Conservation (phyloP, 2,113 vertebrate genomes). For the Gambusia holbrooki region DNA sequence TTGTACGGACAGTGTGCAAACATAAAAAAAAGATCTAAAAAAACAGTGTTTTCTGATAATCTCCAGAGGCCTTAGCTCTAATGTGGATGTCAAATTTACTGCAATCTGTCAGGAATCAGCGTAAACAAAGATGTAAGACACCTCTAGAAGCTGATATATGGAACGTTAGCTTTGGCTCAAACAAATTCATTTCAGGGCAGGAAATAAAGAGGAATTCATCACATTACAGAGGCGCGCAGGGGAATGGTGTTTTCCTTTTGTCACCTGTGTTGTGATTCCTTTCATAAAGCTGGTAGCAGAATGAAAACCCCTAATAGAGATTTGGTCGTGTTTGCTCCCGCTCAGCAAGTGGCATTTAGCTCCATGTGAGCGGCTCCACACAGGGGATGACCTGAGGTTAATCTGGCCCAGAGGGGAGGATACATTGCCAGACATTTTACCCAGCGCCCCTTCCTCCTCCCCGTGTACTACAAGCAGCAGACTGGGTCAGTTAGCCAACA, state of each 20-base stretch:
- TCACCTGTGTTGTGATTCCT: constrained; percentile 45
- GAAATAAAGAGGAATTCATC: constrained; percentile 21
- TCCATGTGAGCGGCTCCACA: constrained; percentile 68
- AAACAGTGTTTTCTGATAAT: constrained; percentile 56
- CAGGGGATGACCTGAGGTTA: constrained; percentile 77
- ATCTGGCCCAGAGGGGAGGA: constrained; percentile 78
- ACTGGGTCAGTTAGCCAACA: constrained; percentile 63
- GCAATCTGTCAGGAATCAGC: constrained; percentile 44
- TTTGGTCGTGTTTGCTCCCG: constrained; percentile 57
- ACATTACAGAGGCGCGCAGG: background rate
- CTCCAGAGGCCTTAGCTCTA: constrained; percentile 42
- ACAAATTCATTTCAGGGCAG: constrained; percentile 9
- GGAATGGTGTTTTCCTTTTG: constrained; percentile 31
- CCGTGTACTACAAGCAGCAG: constrained; percentile 50
- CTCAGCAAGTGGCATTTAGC: constrained; percentile 70
- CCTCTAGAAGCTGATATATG: constrained; percentile 8
- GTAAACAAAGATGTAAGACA: constrained; percentile 45
- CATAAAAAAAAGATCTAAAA: constrained; percentile 56
- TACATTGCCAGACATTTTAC: constrained; percentile 61
- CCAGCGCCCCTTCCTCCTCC: constrained; percentile 27
- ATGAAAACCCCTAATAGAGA: constrained; percentile 50
- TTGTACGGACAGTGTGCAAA: constrained; percentile 77
- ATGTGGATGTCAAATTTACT: constrained; percentile 56
- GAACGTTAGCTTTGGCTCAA: constrained; percentile 6
- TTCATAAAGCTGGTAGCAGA: constrained; percentile 20